These are phyloP conservation scores for Coboldia fuscipes DNA, from an alignment of 1,140 invertebrate genomes.

Conservation along the genomic window DNA sequence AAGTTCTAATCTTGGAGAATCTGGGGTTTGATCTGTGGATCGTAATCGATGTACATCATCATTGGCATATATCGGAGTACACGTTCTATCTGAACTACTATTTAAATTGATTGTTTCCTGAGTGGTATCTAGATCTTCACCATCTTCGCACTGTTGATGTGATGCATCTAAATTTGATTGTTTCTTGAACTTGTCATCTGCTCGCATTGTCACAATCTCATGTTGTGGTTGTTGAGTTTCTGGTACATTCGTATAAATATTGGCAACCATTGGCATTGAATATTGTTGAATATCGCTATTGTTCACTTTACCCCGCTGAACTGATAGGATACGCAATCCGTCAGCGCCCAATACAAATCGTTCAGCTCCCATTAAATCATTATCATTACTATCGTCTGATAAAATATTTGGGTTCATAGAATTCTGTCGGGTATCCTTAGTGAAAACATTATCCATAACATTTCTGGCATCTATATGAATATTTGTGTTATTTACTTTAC, in stretches of 20 bases:
- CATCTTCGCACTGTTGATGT: constrained; percentile 19
- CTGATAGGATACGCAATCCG: constrained; percentile 10
- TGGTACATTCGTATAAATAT: constrained; percentile 50
- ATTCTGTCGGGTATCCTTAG: constrained; percentile 11
- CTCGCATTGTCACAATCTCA: constrained; percentile 23
- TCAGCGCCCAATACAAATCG: constrained; percentile 18
- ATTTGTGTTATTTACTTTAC: constrained; percentile 59
- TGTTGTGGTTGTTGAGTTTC: constrained; percentile 40
- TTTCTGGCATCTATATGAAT: constrained; percentile 42
- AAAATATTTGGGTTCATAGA: constrained; percentile 35
- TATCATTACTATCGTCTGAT: constrained; percentile 29
- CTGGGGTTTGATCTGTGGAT: background rate
- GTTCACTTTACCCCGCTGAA: constrained; percentile 9
- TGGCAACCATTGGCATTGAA: constrained; percentile 36
- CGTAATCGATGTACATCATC: constrained; percentile 6
- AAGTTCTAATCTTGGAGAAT: background rate
- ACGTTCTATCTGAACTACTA: constrained; percentile 14
- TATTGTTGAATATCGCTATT: constrained; percentile 10
- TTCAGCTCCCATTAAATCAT: constrained; percentile 17
- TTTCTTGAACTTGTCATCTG: constrained; percentile 18
- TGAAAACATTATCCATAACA: constrained; percentile 22
- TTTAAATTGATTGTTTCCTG: constrained; percentile 17
- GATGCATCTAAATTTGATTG: constrained; percentile 23
- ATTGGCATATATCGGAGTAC: constrained; percentile 15
- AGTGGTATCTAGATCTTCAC: constrained; percentile 11